These are phyloP conservation scores for Chlorodrepanis virens DNA, from an alignment of 2,113 vertebrate species.

Conservation along the genomic window DNA sequence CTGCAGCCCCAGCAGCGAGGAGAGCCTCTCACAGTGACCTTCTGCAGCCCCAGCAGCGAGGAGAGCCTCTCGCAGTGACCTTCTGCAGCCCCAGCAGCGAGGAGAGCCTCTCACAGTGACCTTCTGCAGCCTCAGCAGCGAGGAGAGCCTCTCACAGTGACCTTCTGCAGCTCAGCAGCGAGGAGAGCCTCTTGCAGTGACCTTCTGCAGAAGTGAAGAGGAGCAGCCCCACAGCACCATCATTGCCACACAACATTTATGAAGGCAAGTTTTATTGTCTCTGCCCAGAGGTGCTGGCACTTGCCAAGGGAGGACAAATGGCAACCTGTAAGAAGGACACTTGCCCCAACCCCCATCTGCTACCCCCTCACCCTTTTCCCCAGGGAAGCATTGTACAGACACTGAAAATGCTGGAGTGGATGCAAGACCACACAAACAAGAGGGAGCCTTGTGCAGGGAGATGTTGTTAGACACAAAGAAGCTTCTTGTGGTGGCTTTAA, in stretches of 20 bases:
- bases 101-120: accelerated
- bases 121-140: accelerated
- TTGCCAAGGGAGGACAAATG: neutral
- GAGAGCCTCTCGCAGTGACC: accelerated
- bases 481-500: neutral
- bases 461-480: neutral
- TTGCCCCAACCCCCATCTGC: accelerated
- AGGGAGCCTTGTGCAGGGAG: neutral
- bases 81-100: neutral
- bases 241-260: neutral
- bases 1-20: neutral
- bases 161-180: accelerated
- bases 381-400: neutral
- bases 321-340: neutral
- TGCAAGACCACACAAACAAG: neutral
- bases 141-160: accelerated
- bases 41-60: neutral
- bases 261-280: neutral
- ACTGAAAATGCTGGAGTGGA: neutral
- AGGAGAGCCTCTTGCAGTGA: accelerated
- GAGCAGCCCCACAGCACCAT: neutral
- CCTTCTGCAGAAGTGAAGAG: neutral
- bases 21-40: accelerated
- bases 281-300: neutral
- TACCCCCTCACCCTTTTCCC: neutral